Base-by-base conservation (phyloP, 2,888 invertebrate species). In the Eupithecia exiguata region DNA sequence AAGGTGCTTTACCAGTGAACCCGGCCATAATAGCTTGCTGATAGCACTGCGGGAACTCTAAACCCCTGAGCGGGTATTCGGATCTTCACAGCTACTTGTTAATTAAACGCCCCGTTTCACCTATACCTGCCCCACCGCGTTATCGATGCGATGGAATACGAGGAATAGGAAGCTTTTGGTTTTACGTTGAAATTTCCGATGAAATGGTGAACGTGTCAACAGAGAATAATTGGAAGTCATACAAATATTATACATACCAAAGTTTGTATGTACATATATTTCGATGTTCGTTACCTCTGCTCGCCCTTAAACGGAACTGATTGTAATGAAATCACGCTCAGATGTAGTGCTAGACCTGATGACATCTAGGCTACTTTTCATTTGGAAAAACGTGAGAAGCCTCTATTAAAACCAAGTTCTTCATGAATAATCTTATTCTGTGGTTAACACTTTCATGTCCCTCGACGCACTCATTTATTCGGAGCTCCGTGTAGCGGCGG, bases 21-120 rank as follows among this genome's bases (percentile, higher is more conserved):
- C 63, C 38, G n/a, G 43, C 14, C 38, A 66, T 69, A 53, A 21
- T 66, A 46, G 9, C 16, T n/a, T 70, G 49, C 49, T 25, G 63
- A 65, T 36, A 65, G 38, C 63, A 65, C 35, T 38, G 35, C 63
- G 38, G 36, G n/a, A 49, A 21, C 53, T 40, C 43, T 35, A 74
- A 78, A 74, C 74, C 82, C 81, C 78, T 71, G 70, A 73, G 77
- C 73, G 78, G 75, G 74, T 81, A 76, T 80, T 77, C 78, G 53
- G 74, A 84, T 83, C 80, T 84, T 84, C 82, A 78, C 84, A 80
- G 80, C 81, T 79, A 82, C 83, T 83, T 85, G 83, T 82, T 85
- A 85, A 86, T 84, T 83, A 84, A 82, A 81, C 81, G 77, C 78
- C 78, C 77, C 75, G 79, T 78, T 76, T 53, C n/a, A 53, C 21